phyloP scores from a whole-genome alignment of 64 coral and sea anemone species.

The Trachythela sp. region DNA sequence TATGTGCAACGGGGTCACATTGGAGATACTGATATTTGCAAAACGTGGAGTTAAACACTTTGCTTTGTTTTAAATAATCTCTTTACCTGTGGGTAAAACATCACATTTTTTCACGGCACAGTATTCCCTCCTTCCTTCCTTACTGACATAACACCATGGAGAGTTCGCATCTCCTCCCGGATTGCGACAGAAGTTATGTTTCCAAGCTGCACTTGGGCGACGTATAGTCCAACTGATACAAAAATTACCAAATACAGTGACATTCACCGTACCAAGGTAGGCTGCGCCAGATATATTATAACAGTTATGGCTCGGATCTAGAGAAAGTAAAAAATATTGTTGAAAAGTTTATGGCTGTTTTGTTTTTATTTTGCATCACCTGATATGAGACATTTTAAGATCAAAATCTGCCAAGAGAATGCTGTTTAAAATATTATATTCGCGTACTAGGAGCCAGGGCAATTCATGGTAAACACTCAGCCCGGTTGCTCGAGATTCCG shows the following conservation, averaged over 20 bases:
- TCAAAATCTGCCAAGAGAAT: too few species aligned
- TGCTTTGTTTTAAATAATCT: too few species aligned
- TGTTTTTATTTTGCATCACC: too few species aligned
- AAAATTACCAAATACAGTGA: slow-evolving; percentile 30
- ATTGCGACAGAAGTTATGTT: slow-evolving; percentile 83
- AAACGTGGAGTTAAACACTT: too few species aligned
- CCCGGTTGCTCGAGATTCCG: too few species aligned
- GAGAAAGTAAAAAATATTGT: not conserved
- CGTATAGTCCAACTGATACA: slow-evolving; percentile 43
- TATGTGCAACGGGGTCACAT: too few species aligned
- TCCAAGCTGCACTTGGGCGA: not conserved
- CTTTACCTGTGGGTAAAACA: not conserved
- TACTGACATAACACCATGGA: slow-evolving; percentile 69
- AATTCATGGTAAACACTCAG: too few species aligned
- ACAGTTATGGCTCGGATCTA: slow-evolving; percentile 37
- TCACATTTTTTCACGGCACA: slow-evolving; percentile 61
- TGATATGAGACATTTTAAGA: too few species aligned
- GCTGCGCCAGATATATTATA: slow-evolving; percentile 51
- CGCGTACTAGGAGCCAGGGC: too few species aligned
- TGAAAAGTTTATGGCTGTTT: not conserved
- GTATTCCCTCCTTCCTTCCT: slow-evolving; percentile 1
- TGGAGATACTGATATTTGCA: not conserved
- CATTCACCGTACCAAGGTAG: slow-evolving; percentile 58
- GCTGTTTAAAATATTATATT: too few species aligned
- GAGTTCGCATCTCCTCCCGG: not conserved